Percentiles rank a stretch among this genome's conserved stretches.
These are phyloP conservation scores for Poecilia latipinna DNA, from an alignment of 2,113 vertebrate species.

Conservation along the genomic window DNA sequence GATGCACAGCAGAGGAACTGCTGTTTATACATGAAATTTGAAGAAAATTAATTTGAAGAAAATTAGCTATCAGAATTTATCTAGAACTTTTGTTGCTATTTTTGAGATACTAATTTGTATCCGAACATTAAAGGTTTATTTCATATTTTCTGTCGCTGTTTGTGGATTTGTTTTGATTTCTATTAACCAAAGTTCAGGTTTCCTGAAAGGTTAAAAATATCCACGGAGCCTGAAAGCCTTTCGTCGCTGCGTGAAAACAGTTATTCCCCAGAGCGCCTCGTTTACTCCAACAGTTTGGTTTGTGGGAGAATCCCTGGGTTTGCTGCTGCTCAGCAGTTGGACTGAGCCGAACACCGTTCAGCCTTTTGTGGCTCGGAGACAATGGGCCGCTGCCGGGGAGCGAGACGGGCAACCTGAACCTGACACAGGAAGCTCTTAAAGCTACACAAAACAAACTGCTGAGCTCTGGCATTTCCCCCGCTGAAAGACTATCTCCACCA, in stretches of 20 bases:
- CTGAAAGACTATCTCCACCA: constrained; percentile 81
- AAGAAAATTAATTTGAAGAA: too few species aligned
- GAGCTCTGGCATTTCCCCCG: constrained; percentile 76
- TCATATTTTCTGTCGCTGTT: neutral
- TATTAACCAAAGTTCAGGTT: neutral
- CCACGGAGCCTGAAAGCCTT: constrained; percentile 1
- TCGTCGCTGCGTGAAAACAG: neutral
- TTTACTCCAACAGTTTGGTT: constrained; percentile 45
- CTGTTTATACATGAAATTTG: too few species aligned
- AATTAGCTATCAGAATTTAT: neutral
- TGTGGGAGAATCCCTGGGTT: constrained; percentile 59
- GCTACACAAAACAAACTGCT: constrained; percentile 82
- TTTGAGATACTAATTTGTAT: neutral
- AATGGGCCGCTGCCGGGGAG: constrained; percentile 70
- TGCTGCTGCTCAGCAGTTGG: constrained; percentile 65
- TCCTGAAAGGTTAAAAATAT: too few species aligned
- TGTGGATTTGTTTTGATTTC: neutral
- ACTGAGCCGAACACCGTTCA: constrained; percentile 52
- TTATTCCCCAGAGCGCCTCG: constrained; percentile 33
- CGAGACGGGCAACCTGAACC: constrained; percentile 81
- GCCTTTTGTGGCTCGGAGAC: constrained; percentile 74
- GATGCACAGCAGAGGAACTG: too few species aligned
- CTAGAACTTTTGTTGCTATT: neutral
- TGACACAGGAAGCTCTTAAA: constrained; percentile 84
- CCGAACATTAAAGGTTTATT: neutral